Conservation (phyloP, 2,797 vertebrate genomes). For the Ambastaia sidthimunki region DNA sequence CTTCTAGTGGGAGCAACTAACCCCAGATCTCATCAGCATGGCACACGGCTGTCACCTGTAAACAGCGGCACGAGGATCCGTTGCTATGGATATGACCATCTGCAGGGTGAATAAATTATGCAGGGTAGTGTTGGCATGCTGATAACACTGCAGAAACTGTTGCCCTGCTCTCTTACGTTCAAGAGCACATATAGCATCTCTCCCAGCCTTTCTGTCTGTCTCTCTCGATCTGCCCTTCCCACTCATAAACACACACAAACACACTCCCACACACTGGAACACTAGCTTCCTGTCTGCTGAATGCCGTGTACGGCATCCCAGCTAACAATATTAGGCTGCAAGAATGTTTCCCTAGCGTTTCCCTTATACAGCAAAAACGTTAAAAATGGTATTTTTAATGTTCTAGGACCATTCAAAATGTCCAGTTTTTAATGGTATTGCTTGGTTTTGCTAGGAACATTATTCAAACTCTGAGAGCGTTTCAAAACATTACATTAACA, state of each 20-base stretch:
- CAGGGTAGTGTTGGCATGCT: constrained; percentile 78
- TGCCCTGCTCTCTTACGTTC: constrained; percentile 61
- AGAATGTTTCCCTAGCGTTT: no score
- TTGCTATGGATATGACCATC: constrained; percentile 81
- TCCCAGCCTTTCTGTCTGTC: neutral
- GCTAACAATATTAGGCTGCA: neutral
- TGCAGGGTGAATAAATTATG: constrained; percentile 81
- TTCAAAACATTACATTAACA: no score
- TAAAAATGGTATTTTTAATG: no score
- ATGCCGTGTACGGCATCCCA: neutral
- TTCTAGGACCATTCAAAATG: no score
- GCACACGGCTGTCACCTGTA: constrained; percentile 55
- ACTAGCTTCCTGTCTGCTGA: neutral
- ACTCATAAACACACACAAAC: constrained; percentile 10
- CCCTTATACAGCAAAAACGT: neutral
- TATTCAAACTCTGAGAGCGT: no score
- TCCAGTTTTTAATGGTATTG: no score
- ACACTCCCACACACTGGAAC: neutral
- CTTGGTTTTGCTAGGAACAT: no score
- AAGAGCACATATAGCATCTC: constrained; percentile 1
- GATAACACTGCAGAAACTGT: constrained; percentile 80
- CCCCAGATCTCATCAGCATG: constrained; percentile 45
- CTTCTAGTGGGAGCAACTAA: constrained; percentile 26
- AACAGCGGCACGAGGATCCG: constrained; percentile 59
- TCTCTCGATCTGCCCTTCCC: neutral